Conservation (phyloP, 2,888 invertebrate genomes). For the Lacanobia wlatinum region DNA sequence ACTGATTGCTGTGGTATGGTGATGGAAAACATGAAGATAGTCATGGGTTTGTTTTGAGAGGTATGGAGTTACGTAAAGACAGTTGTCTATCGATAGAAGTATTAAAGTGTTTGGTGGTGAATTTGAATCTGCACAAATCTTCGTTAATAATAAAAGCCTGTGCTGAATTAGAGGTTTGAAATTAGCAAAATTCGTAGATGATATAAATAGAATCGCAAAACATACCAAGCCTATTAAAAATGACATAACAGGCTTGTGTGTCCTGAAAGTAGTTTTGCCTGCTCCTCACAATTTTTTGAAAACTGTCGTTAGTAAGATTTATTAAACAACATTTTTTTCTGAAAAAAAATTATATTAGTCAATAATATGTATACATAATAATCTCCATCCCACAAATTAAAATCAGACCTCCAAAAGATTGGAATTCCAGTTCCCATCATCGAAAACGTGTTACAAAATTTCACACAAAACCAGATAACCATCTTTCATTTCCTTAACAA, state of each 20-base stretch:
- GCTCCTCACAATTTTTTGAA: too few species aligned
- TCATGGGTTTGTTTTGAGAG: conserved; percentile 13
- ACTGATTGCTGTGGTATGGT: conserved; percentile 56
- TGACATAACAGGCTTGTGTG: too few species aligned
- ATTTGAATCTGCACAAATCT: background rate
- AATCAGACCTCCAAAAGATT: conserved; percentile 24
- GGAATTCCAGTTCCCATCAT: conserved; percentile 50
- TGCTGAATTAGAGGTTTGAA: background rate
- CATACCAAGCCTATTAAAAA: too few species aligned
- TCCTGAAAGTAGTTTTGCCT: too few species aligned
- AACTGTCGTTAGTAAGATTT: background rate
- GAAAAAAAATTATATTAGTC: too few species aligned
- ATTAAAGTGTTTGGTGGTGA: background rate
- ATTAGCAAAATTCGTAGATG: background rate
- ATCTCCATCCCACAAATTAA: background rate
- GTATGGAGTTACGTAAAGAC: background rate
- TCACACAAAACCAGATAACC: conserved; percentile 65
- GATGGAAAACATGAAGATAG: conserved; percentile 46
- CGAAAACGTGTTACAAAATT: conserved; percentile 59
- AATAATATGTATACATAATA: background rate
- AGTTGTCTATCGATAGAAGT: background rate
- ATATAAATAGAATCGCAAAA: too few species aligned
- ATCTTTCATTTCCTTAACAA: conserved; percentile 71
- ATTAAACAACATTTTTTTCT: background rate
- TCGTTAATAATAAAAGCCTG: background rate